Evolutionary conservation across 2,113 vertebrate species (phyloP), one percentile per base, ranked within the genome.

Genomic region (Chroicocephalus ridibundus): DNA sequence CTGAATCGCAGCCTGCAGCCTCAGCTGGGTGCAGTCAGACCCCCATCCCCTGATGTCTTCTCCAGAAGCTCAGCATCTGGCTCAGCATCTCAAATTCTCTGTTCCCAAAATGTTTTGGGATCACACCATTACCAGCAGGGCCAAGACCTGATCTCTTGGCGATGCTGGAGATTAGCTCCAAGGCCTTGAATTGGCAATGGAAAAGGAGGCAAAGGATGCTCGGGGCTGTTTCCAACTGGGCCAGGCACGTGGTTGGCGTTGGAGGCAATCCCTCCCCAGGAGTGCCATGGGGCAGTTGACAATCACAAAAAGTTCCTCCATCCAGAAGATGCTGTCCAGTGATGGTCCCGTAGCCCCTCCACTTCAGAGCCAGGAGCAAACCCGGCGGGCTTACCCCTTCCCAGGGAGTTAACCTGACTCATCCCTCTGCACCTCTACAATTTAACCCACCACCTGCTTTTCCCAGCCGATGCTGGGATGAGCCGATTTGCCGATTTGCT

Each of bases 91-190:
- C 52, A 64, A n/a, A 19, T 77, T 78, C 36, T 90, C 55, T 70
- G n/a, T 66, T 88, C 46, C 54, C 42, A 64, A 44, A 91, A 88
- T 44, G 25, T 68, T 94, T 93, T 75, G 77, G 68, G 86, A 94
- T 92, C 81, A 60, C 72, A 93, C 62, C 40, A 75, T 79, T 69
- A 93, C 55, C 40, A 71, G 26, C 44, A 91, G 52, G 81, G 83
- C 88, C 91, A 95, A 95, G 88, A 79, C 52, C 42, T n/a, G 69
- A 91, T 92, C 88, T 90, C 69, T 70, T 91, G 80, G 86, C 1
- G 1, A 64, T 1, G 3, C 27, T 77, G 46, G 86, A 93, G 80
- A 94, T 92, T 52, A 82, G 61, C 47, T 88, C 69, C 66, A 92
- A 82, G 80, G 66, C 86, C 81, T 87, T 52, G n/a, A 66, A 44